Evolutionary conservation across 2,113 vertebrate species (phyloP), one percentile per base, ranked within the genome.

Genomic region (Ctenomys sociabilis): DNA sequence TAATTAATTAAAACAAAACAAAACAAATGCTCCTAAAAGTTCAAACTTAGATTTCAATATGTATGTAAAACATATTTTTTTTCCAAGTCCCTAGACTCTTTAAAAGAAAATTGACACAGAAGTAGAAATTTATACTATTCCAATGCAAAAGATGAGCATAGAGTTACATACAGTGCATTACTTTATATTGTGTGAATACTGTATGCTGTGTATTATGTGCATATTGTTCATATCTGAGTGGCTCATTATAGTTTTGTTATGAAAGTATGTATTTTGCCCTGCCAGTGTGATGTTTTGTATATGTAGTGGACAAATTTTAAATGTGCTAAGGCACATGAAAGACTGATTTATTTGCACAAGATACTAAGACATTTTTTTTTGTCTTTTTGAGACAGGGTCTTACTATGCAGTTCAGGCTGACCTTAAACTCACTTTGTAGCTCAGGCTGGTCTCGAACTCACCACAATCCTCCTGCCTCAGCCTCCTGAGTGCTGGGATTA

Each of bases 201-300:
- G 98, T 99, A 99, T 98, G 99, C 99, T 98, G 98, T 99, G 98
- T 99, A 99, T 99, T 99, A 99, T 99, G 99, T 99, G 99, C 99
- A 99, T 99, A 99, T 99, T 98, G 98, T 98, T 98, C 98, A 99
- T 99, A 98, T 98, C 99, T 99, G 99, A 99, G 98, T 98, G 98
- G 98, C 99, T 98, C 98, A 98, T 99, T 99, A 98, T 99, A 99
- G 99, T 99, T 99, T 99, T 99, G 99, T 99, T 99, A 99, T 99
- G 98, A 99, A 99, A 99, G 98, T 98, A 98, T 98, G 98, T 99
- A 98, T 98, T 99, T 98, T 99, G 97, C 97, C 98, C 98, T 99
- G 98, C 98, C 98, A 97, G 96, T 97, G 92, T 75, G 98, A 98
- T 98, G 98, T 98, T 98, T 98, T 99, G 98, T 98, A 98, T 98